Conservation (phyloP, 2,888 invertebrate genomes). For the Trichogramma dendrolimi region DNA sequence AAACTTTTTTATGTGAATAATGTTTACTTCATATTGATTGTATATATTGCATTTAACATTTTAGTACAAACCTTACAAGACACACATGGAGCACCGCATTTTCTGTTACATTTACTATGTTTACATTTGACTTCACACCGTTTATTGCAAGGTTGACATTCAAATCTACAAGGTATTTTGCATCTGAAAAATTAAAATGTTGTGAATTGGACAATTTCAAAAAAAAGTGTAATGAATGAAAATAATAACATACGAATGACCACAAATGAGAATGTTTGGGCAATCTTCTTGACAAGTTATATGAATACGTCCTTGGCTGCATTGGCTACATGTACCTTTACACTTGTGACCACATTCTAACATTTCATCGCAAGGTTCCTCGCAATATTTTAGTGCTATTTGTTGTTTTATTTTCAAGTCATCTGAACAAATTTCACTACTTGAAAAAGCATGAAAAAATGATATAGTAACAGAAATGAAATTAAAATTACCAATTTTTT, state of each 20-base stretch:
- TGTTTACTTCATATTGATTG: neutral
- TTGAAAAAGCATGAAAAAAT: neutral
- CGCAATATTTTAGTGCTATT: slow-evolving; percentile 2
- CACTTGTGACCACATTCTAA: slow-evolving; percentile 9
- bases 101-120: slow-evolving; percentile 1
- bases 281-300: neutral
- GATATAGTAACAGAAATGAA: neutral
- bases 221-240: neutral
- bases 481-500: neutral
- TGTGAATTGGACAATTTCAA: too few relatives aligned
- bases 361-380: neutral
- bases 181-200: neutral
- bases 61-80: neutral
- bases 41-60: neutral
- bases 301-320: slow-evolving; percentile 15
- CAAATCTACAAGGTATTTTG: neutral
- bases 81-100: slow-evolving; percentile 2
- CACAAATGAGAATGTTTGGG: slow-evolving; percentile 7
- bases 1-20: neutral
- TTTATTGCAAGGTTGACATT: slow-evolving; percentile 4
- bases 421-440: neutral
- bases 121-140: neutral
- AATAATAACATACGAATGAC: slow-evolving; percentile 10
- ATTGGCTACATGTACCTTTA: slow-evolving; percentile 5
- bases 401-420: too few relatives aligned